Conservation (phyloP, 2,113 vertebrate genomes). For the Lichenostomus cassidix region DNA sequence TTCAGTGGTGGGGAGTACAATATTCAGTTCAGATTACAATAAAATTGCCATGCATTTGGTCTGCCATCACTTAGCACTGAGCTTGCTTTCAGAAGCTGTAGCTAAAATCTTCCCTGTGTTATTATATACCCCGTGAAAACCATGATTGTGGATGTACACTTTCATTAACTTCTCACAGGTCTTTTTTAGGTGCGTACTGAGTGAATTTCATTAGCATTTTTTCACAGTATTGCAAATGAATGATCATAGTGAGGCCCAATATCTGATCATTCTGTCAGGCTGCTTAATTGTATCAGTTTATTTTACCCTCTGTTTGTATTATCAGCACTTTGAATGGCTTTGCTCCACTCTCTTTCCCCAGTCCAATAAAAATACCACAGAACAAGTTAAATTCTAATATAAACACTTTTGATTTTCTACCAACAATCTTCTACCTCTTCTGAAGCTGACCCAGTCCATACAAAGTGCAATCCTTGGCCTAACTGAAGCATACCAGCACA, state of each 20-base stretch:
- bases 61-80: background rate
- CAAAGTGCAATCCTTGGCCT: background rate
- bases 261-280: background rate
- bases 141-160: background rate
- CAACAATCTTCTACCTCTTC: background rate
- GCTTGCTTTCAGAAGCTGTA: background rate
- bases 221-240: background rate
- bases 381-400: background rate
- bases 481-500: background rate
- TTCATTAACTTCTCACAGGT: background rate
- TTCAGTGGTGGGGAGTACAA: background rate
- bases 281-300: background rate
- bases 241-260: background rate
- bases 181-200: background rate
- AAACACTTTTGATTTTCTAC: background rate
- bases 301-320: background rate
- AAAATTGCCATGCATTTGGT: background rate
- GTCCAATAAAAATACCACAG: background rate
- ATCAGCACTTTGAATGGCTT: background rate
- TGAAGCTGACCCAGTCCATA: background rate
- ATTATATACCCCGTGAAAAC: background rate
- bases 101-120: background rate
- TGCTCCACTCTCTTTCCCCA: background rate
- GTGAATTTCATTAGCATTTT: background rate
- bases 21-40: background rate